phyloP scores from a whole-genome alignment of 2,888 invertebrate species.

The Elegia similella region DNA sequence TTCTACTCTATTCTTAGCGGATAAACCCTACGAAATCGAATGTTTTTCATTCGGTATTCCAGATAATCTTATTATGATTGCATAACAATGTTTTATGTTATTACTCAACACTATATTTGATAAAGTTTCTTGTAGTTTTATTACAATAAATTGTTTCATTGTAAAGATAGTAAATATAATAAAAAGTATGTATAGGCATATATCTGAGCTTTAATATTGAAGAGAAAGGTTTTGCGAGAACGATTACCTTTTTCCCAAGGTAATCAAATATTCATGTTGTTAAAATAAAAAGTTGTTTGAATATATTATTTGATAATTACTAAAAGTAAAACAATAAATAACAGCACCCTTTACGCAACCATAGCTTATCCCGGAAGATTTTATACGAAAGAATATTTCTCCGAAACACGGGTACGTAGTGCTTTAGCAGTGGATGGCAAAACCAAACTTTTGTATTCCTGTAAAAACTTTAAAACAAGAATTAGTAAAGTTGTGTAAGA shows the following conservation, averaged over 20 bases:
- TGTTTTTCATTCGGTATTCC: not conserved
- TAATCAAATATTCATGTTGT: too few species aligned
- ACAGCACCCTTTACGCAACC: not conserved
- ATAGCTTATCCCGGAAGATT: not conserved
- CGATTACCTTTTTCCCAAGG: too few species aligned
- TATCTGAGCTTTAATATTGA: too few species aligned
- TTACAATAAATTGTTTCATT: not conserved
- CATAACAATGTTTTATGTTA: not conserved
- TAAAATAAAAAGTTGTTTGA: too few species aligned
- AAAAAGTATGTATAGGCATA: too few species aligned
- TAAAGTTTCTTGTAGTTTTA: not conserved
- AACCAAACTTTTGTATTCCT: slow-evolving; percentile 42
- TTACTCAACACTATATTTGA: not conserved
- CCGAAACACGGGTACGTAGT: slow-evolving; percentile 5
- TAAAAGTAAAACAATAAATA: not conserved
- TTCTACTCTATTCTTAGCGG: not conserved
- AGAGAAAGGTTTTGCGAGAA: too few species aligned
- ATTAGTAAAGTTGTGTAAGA: slow-evolving; percentile 58
- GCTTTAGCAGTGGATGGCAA: slow-evolving; percentile 41
- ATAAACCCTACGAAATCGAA: not conserved
- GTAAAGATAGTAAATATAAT: too few species aligned
- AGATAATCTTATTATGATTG: not conserved
- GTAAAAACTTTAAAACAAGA: slow-evolving; percentile 58
- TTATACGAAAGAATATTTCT: not conserved
- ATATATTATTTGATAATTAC: not conserved